These are phyloP conservation scores for Lottia scabra DNA, from an alignment of 2,888 invertebrate genomes.

Conservation along the genomic window DNA sequence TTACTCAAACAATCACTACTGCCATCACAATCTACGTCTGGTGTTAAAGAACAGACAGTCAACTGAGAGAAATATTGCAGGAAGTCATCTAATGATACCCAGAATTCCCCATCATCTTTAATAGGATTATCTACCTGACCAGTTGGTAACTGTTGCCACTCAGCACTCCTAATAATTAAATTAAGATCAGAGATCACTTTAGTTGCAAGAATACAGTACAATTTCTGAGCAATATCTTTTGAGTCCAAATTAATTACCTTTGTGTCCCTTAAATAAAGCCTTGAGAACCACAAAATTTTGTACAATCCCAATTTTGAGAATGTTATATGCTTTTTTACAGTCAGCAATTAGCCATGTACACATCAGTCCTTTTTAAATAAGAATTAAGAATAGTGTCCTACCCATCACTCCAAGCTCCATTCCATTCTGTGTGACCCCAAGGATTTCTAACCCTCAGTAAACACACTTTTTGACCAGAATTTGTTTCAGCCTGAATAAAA, in stretches of 20 bases:
- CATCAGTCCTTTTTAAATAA: no score
- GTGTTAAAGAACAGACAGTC: constrained; percentile 81
- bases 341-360: no score
- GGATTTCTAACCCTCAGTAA: constrained; percentile 75
- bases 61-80: constrained; percentile 77
- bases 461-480: constrained; percentile 36
- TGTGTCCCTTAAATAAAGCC: no score
- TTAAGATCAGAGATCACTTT: no score
- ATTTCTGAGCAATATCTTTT: no score
- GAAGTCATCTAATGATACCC: constrained; percentile 82
- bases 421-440: constrained; percentile 79
- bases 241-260: no score
- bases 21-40: constrained; percentile 79
- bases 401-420: constrained; percentile 79
- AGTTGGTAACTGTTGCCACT: constrained; percentile 78
- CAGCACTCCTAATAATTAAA: constrained; percentile 72
- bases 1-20: constrained; percentile 77
- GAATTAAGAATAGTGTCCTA: constrained; percentile 25
- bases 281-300: no score
- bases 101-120: constrained; percentile 80
- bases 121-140: constrained; percentile 77
- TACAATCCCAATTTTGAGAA: no score
- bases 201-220: no score
- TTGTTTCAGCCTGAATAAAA: constrained; percentile 32
- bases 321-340: no score